Base-by-base conservation (phyloP, 1,140 invertebrate species). In the Drosophila guanche region DNA sequence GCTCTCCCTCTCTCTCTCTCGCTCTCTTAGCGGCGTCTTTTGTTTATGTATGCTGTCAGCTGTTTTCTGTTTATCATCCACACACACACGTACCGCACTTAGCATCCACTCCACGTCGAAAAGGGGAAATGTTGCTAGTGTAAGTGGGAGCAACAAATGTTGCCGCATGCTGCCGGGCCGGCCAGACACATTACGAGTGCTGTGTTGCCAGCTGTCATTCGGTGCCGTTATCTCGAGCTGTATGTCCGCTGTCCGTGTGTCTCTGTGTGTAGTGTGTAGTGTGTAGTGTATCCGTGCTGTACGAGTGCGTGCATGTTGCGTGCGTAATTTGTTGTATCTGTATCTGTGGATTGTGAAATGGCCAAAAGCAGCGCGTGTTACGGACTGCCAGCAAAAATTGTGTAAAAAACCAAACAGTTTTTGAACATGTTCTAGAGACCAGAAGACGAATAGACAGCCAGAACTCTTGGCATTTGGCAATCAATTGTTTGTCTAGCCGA, bases 401-500 rank as follows among this genome's bases (percentile, higher is more conserved):
- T 67, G 52, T 54, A 23, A 29, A 48, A 48, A 48, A 29, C 42
- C 33, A 29, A 47, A 67, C 61, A 67, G 46, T 46, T 27, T 29
- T 53, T 68, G 63, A 68, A 67, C 60, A 65, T 66, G 48, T 63
- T 37, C 42, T 63, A 16, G 54, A 68, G 48, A 12, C 20, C 23
- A 55, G 23, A 50, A 27, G 25, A 54, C 22, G 10, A 20, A n/a
- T 47, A 25, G 23, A 20, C 54, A 48, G 43, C 55, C 58, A 65
- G 53, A 73, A 37, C 41, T 56, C 59, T 74, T 74, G 70, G 72
- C 61, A 76, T 76, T 76, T 76, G 62, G 72, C 71, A 76, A 76
- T 76, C 72, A 75, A 76, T 75, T 75, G 71, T 76, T 76, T 75
- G 70, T 74, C 70, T 74, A 72, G 70, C 70, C 70, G 59, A 74